Base-by-base conservation (phyloP, 2,797 vertebrate genomes). In the Toxotes lorentzi region DNA sequence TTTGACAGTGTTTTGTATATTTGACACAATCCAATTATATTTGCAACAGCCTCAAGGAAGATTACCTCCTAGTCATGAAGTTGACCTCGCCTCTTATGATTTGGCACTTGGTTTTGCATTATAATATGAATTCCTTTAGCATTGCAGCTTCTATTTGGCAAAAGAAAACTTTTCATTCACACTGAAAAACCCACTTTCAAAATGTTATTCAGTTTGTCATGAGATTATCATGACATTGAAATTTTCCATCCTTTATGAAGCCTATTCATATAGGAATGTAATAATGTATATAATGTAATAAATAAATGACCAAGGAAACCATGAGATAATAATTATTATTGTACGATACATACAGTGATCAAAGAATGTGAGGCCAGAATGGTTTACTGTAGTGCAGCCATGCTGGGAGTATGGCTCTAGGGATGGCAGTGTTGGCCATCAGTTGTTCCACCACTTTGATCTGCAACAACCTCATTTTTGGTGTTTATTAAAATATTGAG, bases 211-310 rank as follows among this genome's bases (percentile, higher is more conserved):
- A 24, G 32, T 53, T 66, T 34, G 11, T 43, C 21, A 38, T 75
- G 54, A 61, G 41, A 65, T 38, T 73, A 24, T 24, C 35, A 24
- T 4, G 19, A 38, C n/a, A 19, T 53, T 5, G 10, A 48, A 2
- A 1, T 63, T 70, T 66, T 63, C 48, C 34, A 57, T 54, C 21
- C 19, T 54, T 6, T 74, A 32, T 56, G 43, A 64, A 64, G 35
- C 23, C 11, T 47, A 4, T 62, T 76, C 10, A 38, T 78, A 27
- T 38, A 47, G 19, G 30, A 51, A 58, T 72, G 11, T 58, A 47
- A 47, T 70, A 35, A 64, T 87, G 80, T 87, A 88, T 56, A 84
- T 88, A 88, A 76, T 87, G 68, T 86, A 78, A 84, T 84, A 70
- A 87, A 85, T 74, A 79, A 79, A 87, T 67, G 32, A 83, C 9